A percentile compares a stretch with the other conserved stretches of the same genome.
phyloP scores from a whole-genome alignment of 2,797 vertebrate species.

The Loris lydekkerianus region DNA sequence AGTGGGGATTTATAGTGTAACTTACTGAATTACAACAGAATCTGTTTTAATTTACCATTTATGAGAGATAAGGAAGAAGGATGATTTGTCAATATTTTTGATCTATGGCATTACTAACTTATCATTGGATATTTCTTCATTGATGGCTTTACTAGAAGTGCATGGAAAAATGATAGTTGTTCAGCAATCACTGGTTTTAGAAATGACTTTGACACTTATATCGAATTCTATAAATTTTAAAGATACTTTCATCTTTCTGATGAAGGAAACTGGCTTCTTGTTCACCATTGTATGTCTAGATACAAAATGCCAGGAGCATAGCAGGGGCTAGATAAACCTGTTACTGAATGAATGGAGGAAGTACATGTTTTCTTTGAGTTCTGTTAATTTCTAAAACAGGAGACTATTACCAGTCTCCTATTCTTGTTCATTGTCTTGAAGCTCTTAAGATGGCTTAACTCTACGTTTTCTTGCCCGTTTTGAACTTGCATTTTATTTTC shows the following conservation, averaged over 20 bases:
- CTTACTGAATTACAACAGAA: neutral
- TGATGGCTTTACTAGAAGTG: neutral
- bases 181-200: slow-evolving; percentile 30
- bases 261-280: slow-evolving; percentile 21
- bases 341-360: neutral
- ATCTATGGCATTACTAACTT: neutral
- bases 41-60: slow-evolving; percentile 41
- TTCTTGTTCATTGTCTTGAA: neutral
- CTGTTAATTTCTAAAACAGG: slow-evolving; percentile 32
- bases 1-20: neutral
- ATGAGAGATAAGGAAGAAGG: neutral
- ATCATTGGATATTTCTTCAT: neutral
- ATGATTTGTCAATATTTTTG: slow-evolving; percentile 28
- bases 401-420: neutral
- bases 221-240: slow-evolving; percentile 30
- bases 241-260: slow-evolving; percentile 27
- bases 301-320: neutral
- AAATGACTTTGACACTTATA: neutral
- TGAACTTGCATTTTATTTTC: slow-evolving; percentile 60
- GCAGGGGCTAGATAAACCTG: neutral
- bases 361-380: slow-evolving; percentile 11
- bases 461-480: slow-evolving; percentile 40
- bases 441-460: neutral
- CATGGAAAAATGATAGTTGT: neutral
- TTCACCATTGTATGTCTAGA: neutral